Evolutionary conservation across 2,888 invertebrate genomes (phyloP).

Genomic region (Patella pellucida): DNA sequence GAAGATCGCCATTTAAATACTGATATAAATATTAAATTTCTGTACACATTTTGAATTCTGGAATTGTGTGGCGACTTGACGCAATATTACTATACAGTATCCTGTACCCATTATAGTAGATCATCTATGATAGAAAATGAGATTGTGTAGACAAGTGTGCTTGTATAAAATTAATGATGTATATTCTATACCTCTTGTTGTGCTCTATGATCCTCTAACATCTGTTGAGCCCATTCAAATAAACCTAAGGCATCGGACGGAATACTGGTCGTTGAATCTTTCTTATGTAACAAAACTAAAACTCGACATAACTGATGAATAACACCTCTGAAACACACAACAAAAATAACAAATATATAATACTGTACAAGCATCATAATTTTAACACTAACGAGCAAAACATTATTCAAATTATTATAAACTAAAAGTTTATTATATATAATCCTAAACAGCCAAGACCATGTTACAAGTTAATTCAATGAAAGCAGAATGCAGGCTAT

Average conservation of each 20-base stretch:
- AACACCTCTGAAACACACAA: slow-evolving; percentile 50
- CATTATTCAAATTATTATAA: neutral
- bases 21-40: too few relatives aligned
- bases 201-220: slow-evolving; percentile 56
- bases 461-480: neutral
- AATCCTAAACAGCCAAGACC: neutral
- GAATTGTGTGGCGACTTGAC: too few relatives aligned
- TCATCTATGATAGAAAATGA: too few relatives aligned
- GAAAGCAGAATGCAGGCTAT: too few relatives aligned
- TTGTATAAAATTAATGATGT: too few relatives aligned
- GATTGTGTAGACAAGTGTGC: too few relatives aligned
- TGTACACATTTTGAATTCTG: too few relatives aligned
- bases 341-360: neutral
- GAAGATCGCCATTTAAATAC: too few relatives aligned
- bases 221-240: slow-evolving; percentile 64
- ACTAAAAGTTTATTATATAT: neutral
- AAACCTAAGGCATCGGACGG: slow-evolving; percentile 62
- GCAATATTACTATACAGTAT: too few relatives aligned
- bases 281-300: slow-evolving; percentile 58
- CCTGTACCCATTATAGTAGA: too few relatives aligned
- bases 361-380: neutral
- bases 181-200: slow-evolving; percentile 20
- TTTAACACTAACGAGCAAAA: neutral
- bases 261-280: slow-evolving; percentile 55
- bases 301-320: slow-evolving; percentile 64